These are phyloP conservation scores for Clinocottus analis DNA, from an alignment of 2,113 vertebrate genomes.

Conservation along the genomic window DNA sequence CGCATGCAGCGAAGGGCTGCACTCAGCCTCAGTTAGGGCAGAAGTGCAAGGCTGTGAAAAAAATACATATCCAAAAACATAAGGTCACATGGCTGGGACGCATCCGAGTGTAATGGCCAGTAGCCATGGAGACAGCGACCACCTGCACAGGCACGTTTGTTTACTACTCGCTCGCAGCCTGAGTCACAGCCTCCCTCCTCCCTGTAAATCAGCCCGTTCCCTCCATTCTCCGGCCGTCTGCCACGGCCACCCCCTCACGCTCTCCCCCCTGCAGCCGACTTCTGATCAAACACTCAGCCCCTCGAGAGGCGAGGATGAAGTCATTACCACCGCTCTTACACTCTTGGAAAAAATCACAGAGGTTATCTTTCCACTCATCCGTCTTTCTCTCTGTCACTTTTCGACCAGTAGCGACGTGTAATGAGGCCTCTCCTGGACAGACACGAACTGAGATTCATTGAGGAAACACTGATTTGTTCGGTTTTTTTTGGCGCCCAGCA, in stretches of 20 bases:
- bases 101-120: slow-evolving; percentile 30
- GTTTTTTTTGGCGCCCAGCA: background rate
- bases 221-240: slow-evolving; percentile 23
- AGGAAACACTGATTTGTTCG: slow-evolving; percentile 25
- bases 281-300: slow-evolving; percentile 50
- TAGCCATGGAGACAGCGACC: slow-evolving; percentile 69
- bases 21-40: background rate
- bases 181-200: slow-evolving; percentile 61
- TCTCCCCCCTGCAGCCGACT: slow-evolving; percentile 5
- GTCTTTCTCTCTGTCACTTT: slow-evolving; percentile 14
- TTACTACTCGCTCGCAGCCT: slow-evolving; percentile 42
- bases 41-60: background rate
- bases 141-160: slow-evolving; percentile 63
- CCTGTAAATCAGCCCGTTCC: background rate
- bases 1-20: background rate
- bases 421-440: background rate
- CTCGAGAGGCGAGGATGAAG: slow-evolving; percentile 31
- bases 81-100: slow-evolving; percentile 34
- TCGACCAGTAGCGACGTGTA: slow-evolving; percentile 18
- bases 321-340: slow-evolving; percentile 48
- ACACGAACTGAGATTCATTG: slow-evolving; percentile 32
- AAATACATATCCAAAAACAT: background rate
- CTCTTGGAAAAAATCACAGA: slow-evolving; percentile 30
- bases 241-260: background rate
- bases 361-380: slow-evolving; percentile 3